Conservation (phyloP, 2,888 invertebrate genomes). For the Lasioglossum morio region DNA sequence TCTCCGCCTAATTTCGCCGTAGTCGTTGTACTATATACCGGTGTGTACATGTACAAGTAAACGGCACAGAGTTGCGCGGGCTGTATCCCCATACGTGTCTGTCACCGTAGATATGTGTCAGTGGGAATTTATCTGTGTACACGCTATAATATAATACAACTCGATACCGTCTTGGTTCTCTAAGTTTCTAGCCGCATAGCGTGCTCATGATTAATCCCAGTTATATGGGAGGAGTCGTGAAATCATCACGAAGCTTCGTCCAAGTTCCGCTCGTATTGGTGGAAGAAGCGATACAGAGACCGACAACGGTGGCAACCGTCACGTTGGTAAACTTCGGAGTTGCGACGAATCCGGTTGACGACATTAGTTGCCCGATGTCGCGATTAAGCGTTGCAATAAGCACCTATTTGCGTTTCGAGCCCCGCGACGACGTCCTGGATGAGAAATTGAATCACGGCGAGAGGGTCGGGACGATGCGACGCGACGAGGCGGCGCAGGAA, state of each 20-base stretch:
- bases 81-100: slow-evolving; percentile 9
- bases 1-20: slow-evolving; percentile 64
- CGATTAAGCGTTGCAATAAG: slow-evolving; percentile 59
- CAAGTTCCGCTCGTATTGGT: slow-evolving; percentile 62
- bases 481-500: not conserved
- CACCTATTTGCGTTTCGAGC: slow-evolving; percentile 30
- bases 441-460: slow-evolving; percentile 27
- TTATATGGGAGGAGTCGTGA: slow-evolving; percentile 61
- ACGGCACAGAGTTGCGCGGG: not conserved
- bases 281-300: slow-evolving; percentile 69
- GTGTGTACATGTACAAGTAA: not conserved
- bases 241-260: slow-evolving; percentile 62
- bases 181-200: slow-evolving; percentile 54
- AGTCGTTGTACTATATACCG: slow-evolving; percentile 35
- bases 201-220: slow-evolving; percentile 66
- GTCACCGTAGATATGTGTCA: not conserved
- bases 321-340: slow-evolving; percentile 61
- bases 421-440: slow-evolving; percentile 10
- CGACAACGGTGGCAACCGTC: slow-evolving; percentile 57
- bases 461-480: not conserved
- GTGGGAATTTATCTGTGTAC: slow-evolving; percentile 43
- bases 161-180: slow-evolving; percentile 53
- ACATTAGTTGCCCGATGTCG: slow-evolving; percentile 52
- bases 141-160: slow-evolving; percentile 53
- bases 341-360: slow-evolving; percentile 50